Evolutionary conservation across 2,113 vertebrate species (phyloP).

Genomic region (Chitala chitala): DNA sequence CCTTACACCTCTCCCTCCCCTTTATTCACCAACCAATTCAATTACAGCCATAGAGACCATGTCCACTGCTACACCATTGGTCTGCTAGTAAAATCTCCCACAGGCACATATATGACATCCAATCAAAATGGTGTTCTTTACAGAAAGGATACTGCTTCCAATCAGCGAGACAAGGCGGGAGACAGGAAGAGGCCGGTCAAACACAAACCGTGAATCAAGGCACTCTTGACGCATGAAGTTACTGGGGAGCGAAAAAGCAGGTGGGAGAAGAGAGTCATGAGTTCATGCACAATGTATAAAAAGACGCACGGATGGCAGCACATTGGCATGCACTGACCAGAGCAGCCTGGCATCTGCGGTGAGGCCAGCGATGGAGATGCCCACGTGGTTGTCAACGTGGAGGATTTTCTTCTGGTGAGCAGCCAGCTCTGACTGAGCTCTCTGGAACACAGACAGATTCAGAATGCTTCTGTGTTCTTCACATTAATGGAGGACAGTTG

Average conservation of each 20-base stretch:
- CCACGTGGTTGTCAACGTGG: conserved; percentile 91
- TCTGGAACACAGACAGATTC: conserved; percentile 56
- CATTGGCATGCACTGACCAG: conserved; percentile 66
- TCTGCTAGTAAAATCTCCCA: no score
- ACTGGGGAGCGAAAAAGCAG: conserved; percentile 43
- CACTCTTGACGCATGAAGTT: conserved; percentile 99
- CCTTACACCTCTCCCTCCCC: no score
- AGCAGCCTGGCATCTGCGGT: conserved; percentile 93
- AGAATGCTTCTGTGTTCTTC: not conserved
- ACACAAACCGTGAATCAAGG: conserved; percentile 95
- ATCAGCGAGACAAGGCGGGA: conserved; percentile 90
- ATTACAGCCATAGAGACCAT: no score
- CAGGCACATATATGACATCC: not conserved
- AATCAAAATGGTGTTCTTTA: not conserved
- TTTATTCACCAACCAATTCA: no score
- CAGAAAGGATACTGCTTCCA: conserved; percentile 94
- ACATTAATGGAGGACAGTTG: not conserved
- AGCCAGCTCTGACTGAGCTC: conserved; percentile 94
- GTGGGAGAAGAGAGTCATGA: not conserved
- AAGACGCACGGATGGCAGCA: not conserved
- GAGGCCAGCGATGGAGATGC: conserved; percentile 94
- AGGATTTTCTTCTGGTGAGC: conserved; percentile 99
- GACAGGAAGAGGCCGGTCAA: conserved; percentile 88
- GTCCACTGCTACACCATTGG: no score
- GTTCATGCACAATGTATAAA: not conserved